phyloP scores from a whole-genome alignment of 2,113 vertebrate genomes.

The Upupa epops region DNA sequence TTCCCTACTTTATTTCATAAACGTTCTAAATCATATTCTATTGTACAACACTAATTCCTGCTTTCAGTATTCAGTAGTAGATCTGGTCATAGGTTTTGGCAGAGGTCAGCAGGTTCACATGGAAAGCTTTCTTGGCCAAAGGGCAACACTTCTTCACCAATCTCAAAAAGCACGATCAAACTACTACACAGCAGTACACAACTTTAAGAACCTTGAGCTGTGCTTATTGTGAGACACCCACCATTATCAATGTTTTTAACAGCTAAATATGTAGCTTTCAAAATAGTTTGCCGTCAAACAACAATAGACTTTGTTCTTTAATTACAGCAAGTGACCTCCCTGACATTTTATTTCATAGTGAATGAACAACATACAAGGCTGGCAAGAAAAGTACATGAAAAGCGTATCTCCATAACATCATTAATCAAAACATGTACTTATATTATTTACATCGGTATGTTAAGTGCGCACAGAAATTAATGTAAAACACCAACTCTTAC shows the following conservation, averaged over 20 bases:
- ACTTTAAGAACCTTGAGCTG: constrained; percentile 64
- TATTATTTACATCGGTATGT: constrained; percentile 51
- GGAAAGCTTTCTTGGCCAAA: constrained; percentile 56
- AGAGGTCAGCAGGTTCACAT: constrained; percentile 56
- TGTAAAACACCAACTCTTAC: background rate
- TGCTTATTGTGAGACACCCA: constrained; percentile 67
- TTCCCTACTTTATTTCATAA: background rate
- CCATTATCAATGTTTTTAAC: constrained; percentile 76
- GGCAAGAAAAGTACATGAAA: constrained; percentile 31
- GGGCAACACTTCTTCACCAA: constrained; percentile 61
- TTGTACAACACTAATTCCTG: background rate
- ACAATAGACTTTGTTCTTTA: constrained; percentile 83
- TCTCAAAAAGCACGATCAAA: constrained; percentile 60
- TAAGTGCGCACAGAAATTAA: constrained; percentile 25
- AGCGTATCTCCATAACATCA: constrained; percentile 54
- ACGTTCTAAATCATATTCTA: background rate
- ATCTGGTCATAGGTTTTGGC: constrained; percentile 11
- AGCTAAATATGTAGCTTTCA: constrained; percentile 80
- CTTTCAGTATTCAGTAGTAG: constrained; percentile 33
- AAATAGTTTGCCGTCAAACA: constrained; percentile 77
- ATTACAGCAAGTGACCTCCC: constrained; percentile 77
- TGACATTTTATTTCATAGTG: constrained; percentile 75
- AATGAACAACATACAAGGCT: constrained; percentile 71
- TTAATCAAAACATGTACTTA: constrained; percentile 69
- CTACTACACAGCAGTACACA: constrained; percentile 58